Base-by-base conservation (phyloP, 2,888 invertebrate species). In the Microplitis manilae region DNA sequence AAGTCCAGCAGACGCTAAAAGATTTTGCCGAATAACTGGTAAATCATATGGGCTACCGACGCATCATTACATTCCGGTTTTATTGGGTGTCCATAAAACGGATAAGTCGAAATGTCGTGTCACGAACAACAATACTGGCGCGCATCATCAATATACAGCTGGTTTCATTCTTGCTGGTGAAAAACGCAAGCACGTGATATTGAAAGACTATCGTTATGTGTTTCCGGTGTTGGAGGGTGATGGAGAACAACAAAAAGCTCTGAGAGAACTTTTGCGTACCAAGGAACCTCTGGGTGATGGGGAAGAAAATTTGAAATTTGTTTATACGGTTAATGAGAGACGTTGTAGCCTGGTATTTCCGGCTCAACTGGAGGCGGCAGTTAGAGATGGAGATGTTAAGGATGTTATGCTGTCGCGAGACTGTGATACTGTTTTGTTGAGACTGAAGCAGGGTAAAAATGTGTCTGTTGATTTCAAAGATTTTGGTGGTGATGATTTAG, bases 1-100 rank as follows among this genome's bases (percentile, higher is more conserved):
- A 79, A 95, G 95, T 70, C 95, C 96, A 13, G 95, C 95, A n/a
- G 95, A 96, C 87, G 96, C 96, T 1, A 93, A 94, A 85, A 92
- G 95, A 79, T 94, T 94, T 88, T 95, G 95, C 90, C 93, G 94
- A 83, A 94, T 96, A 84, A 95, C 95, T 70, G 95, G 95, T 77
- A 95, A 95, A 88, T 94, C 95, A 60, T 93, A 94, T 81, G 94
- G 95, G 41, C 91, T 94, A 75, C 94, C 94, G 68, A 92, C 94
- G 62, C 95, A 95, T 89, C 95, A 95, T 90, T 95, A 94, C 92
- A 95, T 95, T 91, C 95, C 95, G 87, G 95, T 95, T 80, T 90
- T 94, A 82, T 92, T 95, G 79, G 92, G 90, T 39, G 87, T 89
- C 81, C 82, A 91, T 85, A 85, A 89, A 83, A 81, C 81, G 78